Conservation (phyloP, 2,888 invertebrate genomes). For the Argynnis bischoffii region DNA sequence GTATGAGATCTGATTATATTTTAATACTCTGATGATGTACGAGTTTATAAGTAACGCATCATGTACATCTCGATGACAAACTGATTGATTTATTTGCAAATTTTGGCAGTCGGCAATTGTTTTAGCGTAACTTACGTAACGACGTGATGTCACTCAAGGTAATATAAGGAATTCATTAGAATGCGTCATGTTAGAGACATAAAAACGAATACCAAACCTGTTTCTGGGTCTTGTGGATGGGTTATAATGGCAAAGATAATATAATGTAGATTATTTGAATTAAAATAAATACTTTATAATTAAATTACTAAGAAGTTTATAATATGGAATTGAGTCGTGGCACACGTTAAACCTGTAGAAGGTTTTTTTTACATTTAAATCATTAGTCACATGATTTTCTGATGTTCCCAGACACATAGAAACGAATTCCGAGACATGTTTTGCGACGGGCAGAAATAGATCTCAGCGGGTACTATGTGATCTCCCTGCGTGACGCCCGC, state of each 20-base stretch:
- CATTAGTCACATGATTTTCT: conserved; percentile 80
- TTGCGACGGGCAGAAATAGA: conserved; percentile 79
- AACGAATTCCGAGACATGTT: conserved; percentile 82
- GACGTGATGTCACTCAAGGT: conserved; percentile 58
- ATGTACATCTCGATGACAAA: conserved; percentile 52
- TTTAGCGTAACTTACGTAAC: conserved; percentile 60
- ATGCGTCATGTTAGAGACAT: conserved; percentile 50
- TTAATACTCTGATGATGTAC: conserved; percentile 43
- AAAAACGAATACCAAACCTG: conserved; percentile 34
- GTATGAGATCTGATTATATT: conserved; percentile 34
- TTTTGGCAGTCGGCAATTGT: conserved; percentile 60
- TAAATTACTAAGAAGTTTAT: neutral
- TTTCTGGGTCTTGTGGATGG: neutral
- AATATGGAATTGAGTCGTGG: conserved; percentile 34
- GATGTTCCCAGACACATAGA: conserved; percentile 78
- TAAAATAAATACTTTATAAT: neutral
- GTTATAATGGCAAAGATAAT: neutral
- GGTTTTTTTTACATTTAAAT: conserved; percentile 54
- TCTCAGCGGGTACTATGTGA: conserved; percentile 76
- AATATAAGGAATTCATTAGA: conserved; percentile 60
- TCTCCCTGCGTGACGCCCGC: conserved; percentile 74
- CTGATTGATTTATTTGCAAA: conserved; percentile 57
- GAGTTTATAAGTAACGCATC: conserved; percentile 39
- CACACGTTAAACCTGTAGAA: conserved; percentile 45
- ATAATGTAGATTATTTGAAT: conserved; percentile 7